Base-by-base conservation (phyloP, 2,888 invertebrate genomes). In the Meliscaeva auricollis region DNA sequence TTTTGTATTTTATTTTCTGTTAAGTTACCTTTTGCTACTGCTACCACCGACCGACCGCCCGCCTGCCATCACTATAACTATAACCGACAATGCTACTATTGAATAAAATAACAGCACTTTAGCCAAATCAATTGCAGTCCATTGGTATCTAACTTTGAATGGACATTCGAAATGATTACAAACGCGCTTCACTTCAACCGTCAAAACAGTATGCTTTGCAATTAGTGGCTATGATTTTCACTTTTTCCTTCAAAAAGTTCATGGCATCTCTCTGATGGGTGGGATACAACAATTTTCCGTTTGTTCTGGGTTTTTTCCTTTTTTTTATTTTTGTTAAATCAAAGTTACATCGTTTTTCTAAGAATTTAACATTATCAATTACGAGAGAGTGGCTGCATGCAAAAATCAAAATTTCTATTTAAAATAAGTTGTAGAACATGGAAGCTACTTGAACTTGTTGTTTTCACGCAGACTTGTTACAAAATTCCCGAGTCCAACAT, bases 211-310 rank as follows among this genome's bases (percentile, higher is more conserved):
- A 38, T 56, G 54, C 50, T 70, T 66, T 3, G 66, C 76, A 82
- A 82, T 82, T 73, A 77, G 52, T 41, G 46, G 22, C 73, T 83
- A 69, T 69, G 77, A 64, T 78, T 83, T 83, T 83, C 83, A 74
- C 77, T 78, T 77, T 77, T 78, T 44, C 30, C 9, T 54, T 5
- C 1, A 1, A 22, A 50, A 22, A 1, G 20, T 48, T 20, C 11
- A 50, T 4, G 3, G 11, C 13, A 22, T 46, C 1, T 26, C 26
- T 26, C n/a, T n/a, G n/a, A n/a, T n/a, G n/a, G 26, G 30, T 30
- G 30, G 15, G 15, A 32, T 0, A 32, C 54, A 8, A 2, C 0
- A 30, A 9, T 15, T 30, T 54, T 54, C 15, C 9, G 3, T 13
- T 15, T 15, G 1, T 26, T 26, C 26, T n/a, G n/a, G n/a, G n/a